These are phyloP conservation scores for Notolepis coatsorum DNA, from an alignment of 2,797 vertebrate genomes.

Conservation along the genomic window DNA sequence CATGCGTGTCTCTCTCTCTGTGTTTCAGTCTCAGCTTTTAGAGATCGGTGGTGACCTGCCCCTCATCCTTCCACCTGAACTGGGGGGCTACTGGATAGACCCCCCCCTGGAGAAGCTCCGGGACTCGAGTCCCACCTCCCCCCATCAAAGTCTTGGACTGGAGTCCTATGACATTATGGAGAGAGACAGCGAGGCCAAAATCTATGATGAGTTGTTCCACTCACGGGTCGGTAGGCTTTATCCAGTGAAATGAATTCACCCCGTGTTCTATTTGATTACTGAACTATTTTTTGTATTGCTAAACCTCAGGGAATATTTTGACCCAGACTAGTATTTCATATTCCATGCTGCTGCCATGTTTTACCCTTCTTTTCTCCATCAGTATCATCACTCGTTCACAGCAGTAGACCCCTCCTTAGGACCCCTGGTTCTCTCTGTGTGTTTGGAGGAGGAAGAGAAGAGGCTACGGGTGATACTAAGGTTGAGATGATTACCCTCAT, in stretches of 20 bases:
- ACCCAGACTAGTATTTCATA: background rate
- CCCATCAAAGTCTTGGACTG: constrained; percentile 50
- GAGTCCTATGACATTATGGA: constrained; percentile 83
- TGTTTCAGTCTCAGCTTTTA: constrained; percentile 76
- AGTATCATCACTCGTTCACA: constrained; percentile 85
- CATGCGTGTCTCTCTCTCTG: constrained; percentile 28
- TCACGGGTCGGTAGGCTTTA: constrained; percentile 68
- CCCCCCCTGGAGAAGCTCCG: constrained; percentile 73
- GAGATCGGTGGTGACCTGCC: constrained; percentile 79
- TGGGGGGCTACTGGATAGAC: constrained; percentile 84
- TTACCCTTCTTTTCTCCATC: background rate
- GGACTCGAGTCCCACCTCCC: constrained; percentile 74
- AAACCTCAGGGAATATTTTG: background rate
- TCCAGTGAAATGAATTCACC: too few species aligned
- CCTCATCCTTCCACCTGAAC: constrained; percentile 78
- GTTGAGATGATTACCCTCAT: too few species aligned
- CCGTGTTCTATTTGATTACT: background rate
- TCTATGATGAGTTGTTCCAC: constrained; percentile 78
- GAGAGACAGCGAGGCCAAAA: constrained; percentile 80
- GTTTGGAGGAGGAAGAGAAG: constrained; percentile 83
- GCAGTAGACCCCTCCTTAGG: constrained; percentile 77
- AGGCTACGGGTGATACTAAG: constrained; percentile 81
- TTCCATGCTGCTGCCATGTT: background rate
- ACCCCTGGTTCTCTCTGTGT: constrained; percentile 82
- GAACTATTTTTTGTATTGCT: background rate